Base-by-base conservation (phyloP, 2,797 vertebrate genomes). In the Uromys caudimaculatus region DNA sequence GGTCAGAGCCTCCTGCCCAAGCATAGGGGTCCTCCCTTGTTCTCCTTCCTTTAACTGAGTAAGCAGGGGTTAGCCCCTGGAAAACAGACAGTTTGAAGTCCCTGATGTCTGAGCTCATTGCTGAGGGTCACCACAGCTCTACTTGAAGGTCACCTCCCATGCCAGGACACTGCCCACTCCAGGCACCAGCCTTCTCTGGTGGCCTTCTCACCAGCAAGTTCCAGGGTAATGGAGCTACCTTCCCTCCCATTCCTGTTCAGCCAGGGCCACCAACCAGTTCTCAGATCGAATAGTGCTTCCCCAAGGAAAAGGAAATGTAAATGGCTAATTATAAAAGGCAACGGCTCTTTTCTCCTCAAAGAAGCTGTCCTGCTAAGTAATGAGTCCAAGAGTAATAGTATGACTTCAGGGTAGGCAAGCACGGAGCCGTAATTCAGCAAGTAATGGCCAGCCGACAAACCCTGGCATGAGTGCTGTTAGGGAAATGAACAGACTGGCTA, bases 261-360 rank as follows among this genome's bases (percentile, higher is more conserved):
- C 9, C 78, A 29, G 17, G 50, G 50, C 81, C 92, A 83, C 77
- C 82, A 85, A 44, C 85, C 87, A 75, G 60, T 58, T n/a, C 94
- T 89, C 1, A 64, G 89, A 96, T 12, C 89, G 92, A 96, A 0
- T 27, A 29, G 96, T 95, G 83, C 94, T 60, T 95, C 96, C 96
- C 96, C 85, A 64, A 82, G 96, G 97, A 94, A 86, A 93, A 93
- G 81, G 69, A 96, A 93, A 95, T 91, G 92, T 69, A 96, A 86
- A 83, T 93, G 93, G 81, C 96, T 95, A 89, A 97, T 97, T 95
- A 91, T 88, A 89, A 95, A 91, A 97, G 77, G 96, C 95, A 83
- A 82, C 0, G 14, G 85, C 35, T 93, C 94, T 60, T 27, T 89
- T 50, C 92, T 54, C 60, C 93, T 94, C 91, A 44, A 81, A 95